Conservation (phyloP, 2,797 vertebrate genomes). For the Chelon auratus region DNA sequence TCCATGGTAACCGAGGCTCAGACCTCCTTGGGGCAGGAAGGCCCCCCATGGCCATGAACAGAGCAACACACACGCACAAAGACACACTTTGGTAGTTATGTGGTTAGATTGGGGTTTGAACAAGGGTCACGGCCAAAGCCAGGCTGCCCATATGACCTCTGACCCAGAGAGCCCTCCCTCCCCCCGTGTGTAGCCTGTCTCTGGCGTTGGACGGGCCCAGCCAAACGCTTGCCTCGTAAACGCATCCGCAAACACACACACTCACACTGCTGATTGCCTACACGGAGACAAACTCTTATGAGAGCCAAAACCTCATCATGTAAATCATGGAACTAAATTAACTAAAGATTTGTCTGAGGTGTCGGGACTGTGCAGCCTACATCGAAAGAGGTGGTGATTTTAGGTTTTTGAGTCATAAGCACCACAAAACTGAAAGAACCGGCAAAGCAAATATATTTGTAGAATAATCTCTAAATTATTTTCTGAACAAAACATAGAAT, state of each 20-base stretch:
- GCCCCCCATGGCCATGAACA: constrained; percentile 69
- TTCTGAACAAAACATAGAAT: background rate
- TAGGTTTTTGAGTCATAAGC: background rate
- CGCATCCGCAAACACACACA: constrained; percentile 7
- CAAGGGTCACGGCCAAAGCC: constrained; percentile 81
- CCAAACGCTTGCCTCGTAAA: constrained; percentile 1
- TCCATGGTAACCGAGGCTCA: constrained; percentile 71
- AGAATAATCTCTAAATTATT: background rate
- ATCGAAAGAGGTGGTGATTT: background rate
- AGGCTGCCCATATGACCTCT: constrained; percentile 72
- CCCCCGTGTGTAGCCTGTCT: constrained; percentile 70
- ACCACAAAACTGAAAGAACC: background rate
- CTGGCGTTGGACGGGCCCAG: constrained; percentile 32
- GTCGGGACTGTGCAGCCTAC: background rate
- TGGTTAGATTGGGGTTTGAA: constrained; percentile 64
- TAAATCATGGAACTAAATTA: constrained; percentile 3
- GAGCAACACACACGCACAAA: constrained; percentile 29
- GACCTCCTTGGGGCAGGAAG: constrained; percentile 65
- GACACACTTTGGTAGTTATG: constrained; percentile 41
- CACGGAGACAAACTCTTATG: constrained; percentile 10
- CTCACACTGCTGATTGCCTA: constrained; percentile 1
- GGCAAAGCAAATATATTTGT: background rate
- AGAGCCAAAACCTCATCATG: background rate
- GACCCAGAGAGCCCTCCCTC: constrained; percentile 66
- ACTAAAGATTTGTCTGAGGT: constrained; percentile 5